Evolutionary conservation across 2,888 invertebrate species (phyloP).

Genomic region (Ophonus ardosiacus): DNA sequence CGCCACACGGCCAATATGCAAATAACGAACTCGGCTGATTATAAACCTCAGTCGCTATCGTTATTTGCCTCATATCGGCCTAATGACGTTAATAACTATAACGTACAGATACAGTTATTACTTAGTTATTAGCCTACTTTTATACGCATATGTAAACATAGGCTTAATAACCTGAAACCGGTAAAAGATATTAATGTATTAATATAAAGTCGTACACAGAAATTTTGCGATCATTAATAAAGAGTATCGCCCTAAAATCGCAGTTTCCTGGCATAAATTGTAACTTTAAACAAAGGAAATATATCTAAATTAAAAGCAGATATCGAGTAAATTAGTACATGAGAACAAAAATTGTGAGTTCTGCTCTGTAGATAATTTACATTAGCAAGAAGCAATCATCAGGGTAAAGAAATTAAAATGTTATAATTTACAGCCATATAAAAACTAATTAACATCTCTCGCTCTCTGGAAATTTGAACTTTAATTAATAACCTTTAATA

Average conservation of each 20-base stretch:
- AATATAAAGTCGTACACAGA: neutral
- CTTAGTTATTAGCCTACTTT: too few species aligned
- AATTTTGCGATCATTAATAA: neutral
- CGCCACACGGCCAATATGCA: too few species aligned
- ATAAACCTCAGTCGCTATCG: too few species aligned
- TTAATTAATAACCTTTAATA: constrained; percentile 46
- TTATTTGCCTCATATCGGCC: too few species aligned
- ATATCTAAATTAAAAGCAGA: constrained; percentile 8
- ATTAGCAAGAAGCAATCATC: constrained; percentile 21
- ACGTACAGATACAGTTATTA: too few species aligned
- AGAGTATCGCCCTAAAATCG: neutral
- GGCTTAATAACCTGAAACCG: too few species aligned
- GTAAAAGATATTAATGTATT: too few species aligned
- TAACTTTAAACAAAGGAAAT: constrained; percentile 1
- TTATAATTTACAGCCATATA: constrained; percentile 34
- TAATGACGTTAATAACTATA: too few species aligned
- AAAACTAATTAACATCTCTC: constrained; percentile 39
- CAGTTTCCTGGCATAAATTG: neutral
- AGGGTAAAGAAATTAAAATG: constrained; percentile 34
- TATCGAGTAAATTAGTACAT: constrained; percentile 27
- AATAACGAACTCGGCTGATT: too few species aligned
- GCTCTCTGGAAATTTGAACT: constrained; percentile 36
- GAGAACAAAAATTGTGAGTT: neutral
- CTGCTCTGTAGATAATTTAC: constrained; percentile 9
- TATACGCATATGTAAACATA: too few species aligned